phyloP scores from a whole-genome alignment of 2,797 vertebrate genomes.

The Sandelia bainsii region DNA sequence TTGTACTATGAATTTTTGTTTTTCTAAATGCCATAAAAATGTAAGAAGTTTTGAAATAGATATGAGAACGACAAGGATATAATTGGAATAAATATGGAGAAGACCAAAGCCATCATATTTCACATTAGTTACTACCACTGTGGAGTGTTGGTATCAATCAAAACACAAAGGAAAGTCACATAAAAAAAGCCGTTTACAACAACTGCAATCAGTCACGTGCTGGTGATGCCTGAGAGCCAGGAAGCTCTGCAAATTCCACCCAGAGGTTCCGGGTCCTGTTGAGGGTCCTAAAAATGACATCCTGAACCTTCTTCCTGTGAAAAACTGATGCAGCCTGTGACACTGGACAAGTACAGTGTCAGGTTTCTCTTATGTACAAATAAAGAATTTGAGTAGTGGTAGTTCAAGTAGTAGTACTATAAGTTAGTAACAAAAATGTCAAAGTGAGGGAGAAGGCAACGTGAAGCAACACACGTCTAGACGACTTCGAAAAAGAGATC shows the following conservation, averaged over 20 bases:
- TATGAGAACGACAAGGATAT: no score
- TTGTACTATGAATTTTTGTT: no score
- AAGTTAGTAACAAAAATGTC: no score
- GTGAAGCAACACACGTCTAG: no score
- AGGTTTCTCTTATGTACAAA: not conserved
- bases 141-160: not conserved
- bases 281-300: slow-evolving; percentile 34
- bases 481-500: no score
- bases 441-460: no score
- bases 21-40: not conserved
- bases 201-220: slow-evolving; percentile 7
- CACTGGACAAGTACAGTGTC: not conserved
- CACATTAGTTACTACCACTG: no score
- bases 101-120: no score
- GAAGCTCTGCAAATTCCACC: slow-evolving; percentile 53
- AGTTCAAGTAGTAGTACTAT: no score
- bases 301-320: slow-evolving; percentile 31
- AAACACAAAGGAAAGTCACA: not conserved
- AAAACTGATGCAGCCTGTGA: not conserved
- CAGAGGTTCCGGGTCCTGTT: slow-evolving; percentile 23
- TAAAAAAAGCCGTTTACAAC: not conserved
- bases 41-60: not conserved
- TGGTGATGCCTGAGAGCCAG: not conserved
- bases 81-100: no score
- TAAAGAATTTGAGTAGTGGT: not conserved